Percentiles rank a stretch among this genome's conserved stretches.
These are phyloP conservation scores for Drosophila emarginata DNA, from an alignment of 2,888 invertebrate species.

Conservation along the genomic window DNA sequence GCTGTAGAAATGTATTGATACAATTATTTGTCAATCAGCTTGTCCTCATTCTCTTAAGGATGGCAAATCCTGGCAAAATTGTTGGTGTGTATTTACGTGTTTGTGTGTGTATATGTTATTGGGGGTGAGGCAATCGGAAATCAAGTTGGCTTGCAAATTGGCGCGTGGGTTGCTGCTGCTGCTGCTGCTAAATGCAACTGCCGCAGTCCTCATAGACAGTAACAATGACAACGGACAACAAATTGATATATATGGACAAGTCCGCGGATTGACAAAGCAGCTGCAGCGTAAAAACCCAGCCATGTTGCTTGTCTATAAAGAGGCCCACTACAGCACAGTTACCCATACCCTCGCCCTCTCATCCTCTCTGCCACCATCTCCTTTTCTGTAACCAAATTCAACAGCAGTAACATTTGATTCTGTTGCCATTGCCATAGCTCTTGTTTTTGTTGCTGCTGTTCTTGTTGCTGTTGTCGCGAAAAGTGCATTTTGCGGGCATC, in stretches of 20 bases:
- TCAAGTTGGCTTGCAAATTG: constrained; percentile 49
- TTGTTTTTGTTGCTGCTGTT: constrained; percentile 41
- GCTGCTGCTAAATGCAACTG: constrained; percentile 50
- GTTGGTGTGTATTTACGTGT: no score
- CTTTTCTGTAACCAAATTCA: constrained; percentile 60
- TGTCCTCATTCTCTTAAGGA: constrained; percentile 5
- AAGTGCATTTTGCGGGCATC: constrained; percentile 63
- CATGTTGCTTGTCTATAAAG: constrained; percentile 62
- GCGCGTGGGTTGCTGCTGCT: not conserved
- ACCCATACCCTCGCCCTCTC: not conserved
- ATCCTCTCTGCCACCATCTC: constrained; percentile 32
- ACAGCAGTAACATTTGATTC: constrained; percentile 52
- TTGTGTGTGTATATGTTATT: no score
- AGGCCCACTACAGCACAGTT: not conserved
- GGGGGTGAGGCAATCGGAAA: constrained; percentile 25
- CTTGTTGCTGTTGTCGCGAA: constrained; percentile 51
- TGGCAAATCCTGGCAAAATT: not conserved
- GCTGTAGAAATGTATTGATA: constrained; percentile 3
- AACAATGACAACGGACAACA: constrained; percentile 62
- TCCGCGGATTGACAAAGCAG: constrained; percentile 74
- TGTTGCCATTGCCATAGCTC: constrained; percentile 21
- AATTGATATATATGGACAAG: constrained; percentile 72
- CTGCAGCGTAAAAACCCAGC: constrained; percentile 66
- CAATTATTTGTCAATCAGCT: constrained; percentile 46
- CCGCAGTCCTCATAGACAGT: constrained; percentile 41